Percentiles rank a stretch among this genome's conserved stretches.
These are phyloP conservation scores for Linnaemya vulpina DNA, from an alignment of 2,888 invertebrate genomes.

Conservation along the genomic window DNA sequence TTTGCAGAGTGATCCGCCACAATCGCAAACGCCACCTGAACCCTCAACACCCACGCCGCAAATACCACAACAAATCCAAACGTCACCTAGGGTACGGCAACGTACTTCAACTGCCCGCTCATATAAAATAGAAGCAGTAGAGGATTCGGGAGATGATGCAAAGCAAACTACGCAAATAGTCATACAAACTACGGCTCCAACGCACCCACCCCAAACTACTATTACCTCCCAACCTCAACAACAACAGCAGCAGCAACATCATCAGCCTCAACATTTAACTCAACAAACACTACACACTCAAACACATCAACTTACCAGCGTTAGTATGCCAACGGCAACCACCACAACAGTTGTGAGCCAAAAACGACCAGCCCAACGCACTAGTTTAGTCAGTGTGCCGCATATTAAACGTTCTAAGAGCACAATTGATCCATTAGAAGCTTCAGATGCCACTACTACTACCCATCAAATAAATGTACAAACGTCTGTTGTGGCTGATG, in stretches of 20 bases:
- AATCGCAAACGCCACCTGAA: constrained; percentile 87
- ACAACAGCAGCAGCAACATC: constrained; percentile 74
- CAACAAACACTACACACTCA: constrained; percentile 70
- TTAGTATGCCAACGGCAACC: constrained; percentile 66
- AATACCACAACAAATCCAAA: constrained; percentile 77
- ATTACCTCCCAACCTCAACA: constrained; percentile 78
- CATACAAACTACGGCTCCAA: constrained; percentile 83
- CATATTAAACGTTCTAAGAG: constrained; percentile 80
- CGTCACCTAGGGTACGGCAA: constrained; percentile 80
- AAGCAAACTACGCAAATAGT: constrained; percentile 83
- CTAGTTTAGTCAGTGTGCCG: constrained; percentile 76
- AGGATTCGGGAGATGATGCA: constrained; percentile 86
- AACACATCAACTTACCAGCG: constrained; percentile 70
- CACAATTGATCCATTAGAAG: constrained; percentile 85
- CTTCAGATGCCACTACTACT: constrained; percentile 83
- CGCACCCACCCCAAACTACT: constrained; percentile 78
- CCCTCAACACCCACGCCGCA: constrained; percentile 86
- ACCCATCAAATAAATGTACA: constrained; percentile 83
- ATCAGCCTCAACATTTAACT: constrained; percentile 70
- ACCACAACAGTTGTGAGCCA: constrained; percentile 80
- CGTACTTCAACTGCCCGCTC: constrained; percentile 79
- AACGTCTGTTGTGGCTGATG: constrained; percentile 84
- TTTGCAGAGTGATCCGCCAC: constrained; percentile 86
- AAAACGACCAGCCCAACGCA: constrained; percentile 81
- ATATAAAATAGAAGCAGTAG: constrained; percentile 86